Evolutionary conservation across 1,140 invertebrate genomes (phyloP).

Genomic region (Pogonognathellus flavescens): DNA sequence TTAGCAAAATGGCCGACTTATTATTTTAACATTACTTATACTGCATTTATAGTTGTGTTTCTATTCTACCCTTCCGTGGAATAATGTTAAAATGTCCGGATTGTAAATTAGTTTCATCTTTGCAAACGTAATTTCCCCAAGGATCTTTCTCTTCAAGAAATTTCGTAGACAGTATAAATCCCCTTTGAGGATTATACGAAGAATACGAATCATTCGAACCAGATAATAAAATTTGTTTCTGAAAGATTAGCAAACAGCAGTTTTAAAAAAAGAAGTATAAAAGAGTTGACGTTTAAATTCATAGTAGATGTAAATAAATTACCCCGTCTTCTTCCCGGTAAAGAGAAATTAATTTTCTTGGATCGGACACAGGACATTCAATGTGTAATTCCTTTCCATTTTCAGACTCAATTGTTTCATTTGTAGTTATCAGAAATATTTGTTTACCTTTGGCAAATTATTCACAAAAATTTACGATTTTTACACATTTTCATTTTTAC

Average conservation of each 20-base stretch:
- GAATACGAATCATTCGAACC: background rate
- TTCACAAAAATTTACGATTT: too few relatives aligned
- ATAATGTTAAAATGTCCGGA: background rate
- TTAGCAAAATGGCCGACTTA: too few relatives aligned
- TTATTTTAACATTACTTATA: too few relatives aligned
- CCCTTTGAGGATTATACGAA: conserved; percentile 22
- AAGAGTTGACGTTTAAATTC: background rate
- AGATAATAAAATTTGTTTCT: background rate
- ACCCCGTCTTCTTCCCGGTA: background rate
- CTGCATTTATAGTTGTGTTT: background rate
- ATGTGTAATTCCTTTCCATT: conserved; percentile 25
- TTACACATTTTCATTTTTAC: too few relatives aligned
- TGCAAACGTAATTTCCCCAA: conserved; percentile 35
- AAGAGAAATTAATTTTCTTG: background rate
- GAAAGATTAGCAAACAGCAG: background rate
- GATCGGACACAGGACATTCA: conserved; percentile 52
- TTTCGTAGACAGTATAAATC: conserved; percentile 48
- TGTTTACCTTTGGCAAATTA: background rate
- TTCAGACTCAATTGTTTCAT: conserved; percentile 12
- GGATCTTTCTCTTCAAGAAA: conserved; percentile 54
- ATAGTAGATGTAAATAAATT: background rate
- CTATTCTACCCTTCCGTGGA: conserved; percentile 9
- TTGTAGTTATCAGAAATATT: background rate
- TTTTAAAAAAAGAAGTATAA: background rate
- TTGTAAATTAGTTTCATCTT: background rate